Evolutionary conservation across 92 coral and sea anemone species (phyloP), one percentile per base, ranked within the genome.

Genomic region (Phenganax marumi): DNA sequence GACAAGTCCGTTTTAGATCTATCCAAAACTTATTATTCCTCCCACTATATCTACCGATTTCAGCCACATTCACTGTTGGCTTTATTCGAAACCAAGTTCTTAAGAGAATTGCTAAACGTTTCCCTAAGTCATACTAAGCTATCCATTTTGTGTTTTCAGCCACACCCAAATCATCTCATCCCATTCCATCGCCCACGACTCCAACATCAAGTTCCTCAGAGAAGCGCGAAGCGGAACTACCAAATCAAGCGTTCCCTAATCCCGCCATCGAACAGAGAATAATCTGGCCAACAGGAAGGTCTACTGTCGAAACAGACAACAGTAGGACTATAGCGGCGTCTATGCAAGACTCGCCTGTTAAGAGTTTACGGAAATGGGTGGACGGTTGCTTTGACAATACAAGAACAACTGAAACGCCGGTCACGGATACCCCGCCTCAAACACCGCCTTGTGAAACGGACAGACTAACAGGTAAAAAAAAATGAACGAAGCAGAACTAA

Each of bases 311-410:
- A 80, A 13, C 71, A 60, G 73, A 64, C 68, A 76, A 56, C 13
- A 62, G 50, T 6, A 76, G 83, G 12, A 49, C 62, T 66, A 77
- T 64, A 16, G 49, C 87, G 0, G 85, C 86, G 18, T 55, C 77
- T 12, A 90, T 92, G n/a, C 93, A 92, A 70, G 97, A 96, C 47
- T 96, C 99, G 43, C 99, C 99, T 0, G 99, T 96, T 24, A 96
- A 96, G 78, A 96, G 99, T 83, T 88, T 96, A 52, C 52, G 99
- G 82, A 92, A 91, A 76, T 96, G 99, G 99, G 99, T 96, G 21
- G 99, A 96, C 87, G 99, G 99, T 6, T 96, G 99, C 70, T 96
- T 96, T 70, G 91, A 96, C 84, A 85, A 85, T 11, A 76, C 89
- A 52, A 50, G 86, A 47, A 84, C 87, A 56, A 84, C 90, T 21